These are phyloP conservation scores for Germaria angustata DNA, from an alignment of 2,888 invertebrate genomes.

Conservation along the genomic window DNA sequence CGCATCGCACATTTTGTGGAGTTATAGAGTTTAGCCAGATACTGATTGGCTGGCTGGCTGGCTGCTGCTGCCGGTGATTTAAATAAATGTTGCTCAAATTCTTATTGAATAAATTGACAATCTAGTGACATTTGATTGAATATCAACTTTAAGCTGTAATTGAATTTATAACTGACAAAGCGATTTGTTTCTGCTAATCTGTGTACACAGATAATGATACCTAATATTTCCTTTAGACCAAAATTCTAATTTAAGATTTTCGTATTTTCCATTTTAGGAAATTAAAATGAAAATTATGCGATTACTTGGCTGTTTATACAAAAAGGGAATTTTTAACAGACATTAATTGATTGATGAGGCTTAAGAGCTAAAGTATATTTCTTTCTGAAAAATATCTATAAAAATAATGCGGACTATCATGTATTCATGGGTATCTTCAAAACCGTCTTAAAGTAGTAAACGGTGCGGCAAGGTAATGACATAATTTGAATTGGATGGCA, in stretches of 20 bases:
- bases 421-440: too few species aligned
- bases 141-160: conserved; percentile 17
- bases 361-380: not conserved
- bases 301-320: not conserved
- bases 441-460: too few species aligned
- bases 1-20: conserved; percentile 37
- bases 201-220: not conserved
- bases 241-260: conserved; percentile 5
- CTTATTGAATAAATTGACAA: conserved; percentile 51
- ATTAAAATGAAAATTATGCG: not conserved
- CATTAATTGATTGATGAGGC: not conserved
- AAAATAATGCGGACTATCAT: too few species aligned
- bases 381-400: too few species aligned
- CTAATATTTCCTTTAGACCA: not conserved
- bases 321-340: not conserved
- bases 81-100: conserved; percentile 36
- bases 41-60: not conserved
- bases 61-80: not conserved
- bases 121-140: conserved; percentile 57
- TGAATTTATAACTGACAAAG: conserved; percentile 22
- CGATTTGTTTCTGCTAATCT: conserved; percentile 42
- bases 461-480: too few species aligned
- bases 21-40: not conserved
- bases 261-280: not conserved
- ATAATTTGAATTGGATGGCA: too few species aligned